Conservation (phyloP, 1,140 invertebrate species). For the Pantala flavescens region DNA sequence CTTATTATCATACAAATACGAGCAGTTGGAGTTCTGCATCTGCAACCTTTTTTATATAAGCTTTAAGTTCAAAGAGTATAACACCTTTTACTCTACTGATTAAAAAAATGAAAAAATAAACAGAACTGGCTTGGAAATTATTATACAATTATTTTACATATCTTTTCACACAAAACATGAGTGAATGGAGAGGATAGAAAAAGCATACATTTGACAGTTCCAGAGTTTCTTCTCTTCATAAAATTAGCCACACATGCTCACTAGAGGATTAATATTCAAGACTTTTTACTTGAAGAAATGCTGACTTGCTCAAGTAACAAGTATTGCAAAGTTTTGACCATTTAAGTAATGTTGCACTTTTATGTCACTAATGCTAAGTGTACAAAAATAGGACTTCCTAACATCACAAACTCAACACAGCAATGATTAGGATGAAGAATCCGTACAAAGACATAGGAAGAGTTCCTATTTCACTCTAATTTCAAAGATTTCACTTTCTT, state of each 20-base stretch:
- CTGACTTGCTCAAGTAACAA: conserved; percentile 2
- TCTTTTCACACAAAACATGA: background rate
- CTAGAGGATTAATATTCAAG: background rate
- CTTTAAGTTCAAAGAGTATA: background rate
- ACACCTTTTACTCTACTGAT: background rate
- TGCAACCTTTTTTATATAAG: too few relatives aligned
- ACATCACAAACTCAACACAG: conserved; percentile 6
- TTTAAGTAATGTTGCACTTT: conserved; percentile 10
- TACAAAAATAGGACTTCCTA: conserved; percentile 10
- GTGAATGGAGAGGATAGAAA: background rate
- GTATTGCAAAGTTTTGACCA: background rate
- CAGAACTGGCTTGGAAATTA: background rate
- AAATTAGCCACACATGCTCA: conserved; percentile 4
- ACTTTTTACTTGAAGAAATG: background rate
- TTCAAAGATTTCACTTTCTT: background rate
- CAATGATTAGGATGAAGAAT: background rate
- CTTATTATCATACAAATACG: too few relatives aligned
- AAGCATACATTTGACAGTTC: background rate
- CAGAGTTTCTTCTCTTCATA: background rate
- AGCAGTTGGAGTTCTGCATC: too few relatives aligned
- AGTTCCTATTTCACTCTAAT: background rate
- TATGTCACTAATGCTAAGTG: background rate
- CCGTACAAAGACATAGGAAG: background rate
- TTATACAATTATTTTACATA: background rate
- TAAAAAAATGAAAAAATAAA: background rate